phyloP scores from a whole-genome alignment of 2,888 invertebrate species.

The Orthonychiurus folsomi region DNA sequence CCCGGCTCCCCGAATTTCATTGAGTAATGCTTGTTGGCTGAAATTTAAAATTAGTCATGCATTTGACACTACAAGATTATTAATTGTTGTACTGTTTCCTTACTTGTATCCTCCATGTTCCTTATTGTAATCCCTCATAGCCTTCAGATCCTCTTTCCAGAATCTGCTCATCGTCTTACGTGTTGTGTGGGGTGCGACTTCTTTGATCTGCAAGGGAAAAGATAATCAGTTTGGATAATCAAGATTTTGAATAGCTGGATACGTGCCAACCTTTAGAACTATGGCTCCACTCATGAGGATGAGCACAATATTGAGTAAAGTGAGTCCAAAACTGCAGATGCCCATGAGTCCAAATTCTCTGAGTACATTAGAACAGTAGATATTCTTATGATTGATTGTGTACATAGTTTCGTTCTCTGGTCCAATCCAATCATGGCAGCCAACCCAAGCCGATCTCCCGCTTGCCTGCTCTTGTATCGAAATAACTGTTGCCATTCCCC shows the following conservation, averaged over 20 bases:
- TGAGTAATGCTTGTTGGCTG: slow-evolving; percentile 5
- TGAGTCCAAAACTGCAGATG: slow-evolving; percentile 66
- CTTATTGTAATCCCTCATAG: slow-evolving; percentile 61
- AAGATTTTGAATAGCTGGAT: neutral
- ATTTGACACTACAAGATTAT: neutral
- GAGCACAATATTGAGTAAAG: slow-evolving; percentile 71
- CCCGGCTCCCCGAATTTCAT: neutral
- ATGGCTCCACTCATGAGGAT: slow-evolving; percentile 72
- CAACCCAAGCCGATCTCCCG: slow-evolving; percentile 36
- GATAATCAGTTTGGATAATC: neutral
- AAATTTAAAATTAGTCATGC: too few relatives aligned
- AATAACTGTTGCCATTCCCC: slow-evolving; percentile 66
- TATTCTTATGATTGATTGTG: neutral
- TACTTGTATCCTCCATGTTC: slow-evolving; percentile 45
- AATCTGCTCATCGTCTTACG: slow-evolving; percentile 63
- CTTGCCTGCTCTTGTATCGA: slow-evolving; percentile 48
- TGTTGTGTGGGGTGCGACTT: slow-evolving; percentile 71
- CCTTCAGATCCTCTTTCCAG: slow-evolving; percentile 70
- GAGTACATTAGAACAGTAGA: slow-evolving; percentile 65
- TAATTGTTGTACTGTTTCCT: neutral
- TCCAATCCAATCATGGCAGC: neutral
- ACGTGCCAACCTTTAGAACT: slow-evolving; percentile 56
- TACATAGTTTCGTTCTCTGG: neutral
- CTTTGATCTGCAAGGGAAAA: slow-evolving; percentile 55
- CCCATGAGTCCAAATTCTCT: slow-evolving; percentile 69